phyloP scores from a whole-genome alignment of 2,113 vertebrate species.

The Podocnemis expansa region DNA sequence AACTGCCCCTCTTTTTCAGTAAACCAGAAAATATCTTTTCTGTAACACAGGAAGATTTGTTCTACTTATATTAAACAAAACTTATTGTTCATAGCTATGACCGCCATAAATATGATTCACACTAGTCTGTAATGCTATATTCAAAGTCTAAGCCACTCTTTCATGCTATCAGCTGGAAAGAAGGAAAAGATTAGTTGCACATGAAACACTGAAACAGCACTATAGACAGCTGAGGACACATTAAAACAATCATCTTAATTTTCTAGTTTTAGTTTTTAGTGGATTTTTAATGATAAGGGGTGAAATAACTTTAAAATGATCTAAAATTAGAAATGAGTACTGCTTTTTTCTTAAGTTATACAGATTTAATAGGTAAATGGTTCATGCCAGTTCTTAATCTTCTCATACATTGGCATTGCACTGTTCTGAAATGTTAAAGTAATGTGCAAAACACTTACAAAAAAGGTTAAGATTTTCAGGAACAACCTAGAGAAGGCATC shows the following conservation, averaged over 20 bases:
- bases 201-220: neutral
- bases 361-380: neutral
- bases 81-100: neutral
- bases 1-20: neutral
- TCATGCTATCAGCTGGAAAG: neutral
- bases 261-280: neutral
- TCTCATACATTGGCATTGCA: too few relatives aligned
- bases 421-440: neutral
- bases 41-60: neutral
- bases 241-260: too few relatives aligned
- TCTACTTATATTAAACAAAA: neutral
- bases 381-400: neutral
- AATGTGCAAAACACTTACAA: neutral
- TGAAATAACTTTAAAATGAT: rapidly evolving
- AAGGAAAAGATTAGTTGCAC: neutral
- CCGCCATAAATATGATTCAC: neutral
- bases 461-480: neutral
- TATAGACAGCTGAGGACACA: neutral
- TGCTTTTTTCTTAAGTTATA: neutral
- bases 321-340: neutral
- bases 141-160: neutral
- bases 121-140: too few relatives aligned
- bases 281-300: neutral
- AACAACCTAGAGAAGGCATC: neutral
- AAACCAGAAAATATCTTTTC: neutral